These are phyloP conservation scores for Tetanocera ferruginea DNA, from an alignment of 2,888 invertebrate genomes.

Conservation along the genomic window DNA sequence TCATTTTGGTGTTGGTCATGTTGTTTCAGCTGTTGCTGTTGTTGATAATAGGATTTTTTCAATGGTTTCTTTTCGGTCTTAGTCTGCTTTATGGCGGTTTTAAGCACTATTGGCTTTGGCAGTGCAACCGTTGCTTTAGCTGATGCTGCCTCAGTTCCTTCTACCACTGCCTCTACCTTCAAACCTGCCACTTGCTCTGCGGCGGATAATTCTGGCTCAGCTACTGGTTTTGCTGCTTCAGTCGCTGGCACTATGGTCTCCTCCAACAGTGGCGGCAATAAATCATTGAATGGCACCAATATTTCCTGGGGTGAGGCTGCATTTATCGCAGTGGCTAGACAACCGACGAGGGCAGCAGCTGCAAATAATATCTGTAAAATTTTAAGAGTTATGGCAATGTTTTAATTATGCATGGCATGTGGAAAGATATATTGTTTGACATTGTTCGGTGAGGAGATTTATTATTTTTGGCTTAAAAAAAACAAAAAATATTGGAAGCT, in stretches of 20 bases:
- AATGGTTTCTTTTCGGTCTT: constrained; percentile 13
- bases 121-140: neutral
- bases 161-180: constrained; percentile 12
- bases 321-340: constrained; percentile 55
- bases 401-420: constrained; percentile 34
- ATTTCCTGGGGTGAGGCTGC: constrained; percentile 50
- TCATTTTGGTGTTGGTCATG: constrained; percentile 28
- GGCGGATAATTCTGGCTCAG: neutral
- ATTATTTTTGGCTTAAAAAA: neutral
- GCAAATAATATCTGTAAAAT: constrained; percentile 59
- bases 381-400: constrained; percentile 32
- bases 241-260: constrained; percentile 38
- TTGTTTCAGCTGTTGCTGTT: constrained; percentile 28
- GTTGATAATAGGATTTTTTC: constrained; percentile 20
- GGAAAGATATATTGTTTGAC: constrained; percentile 26
- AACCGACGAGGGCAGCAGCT: constrained; percentile 53
- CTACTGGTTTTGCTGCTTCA: constrained; percentile 19
- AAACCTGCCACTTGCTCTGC: constrained; percentile 14
- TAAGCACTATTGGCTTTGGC: constrained; percentile 14
- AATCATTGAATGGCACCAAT: constrained; percentile 62
- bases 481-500: too few species aligned
- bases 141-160: neutral
- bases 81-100: constrained; percentile 15
- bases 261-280: constrained; percentile 60
- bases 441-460: neutral